Conservation (phyloP, 2,113 vertebrate genomes). For the Columba janthina region DNA sequence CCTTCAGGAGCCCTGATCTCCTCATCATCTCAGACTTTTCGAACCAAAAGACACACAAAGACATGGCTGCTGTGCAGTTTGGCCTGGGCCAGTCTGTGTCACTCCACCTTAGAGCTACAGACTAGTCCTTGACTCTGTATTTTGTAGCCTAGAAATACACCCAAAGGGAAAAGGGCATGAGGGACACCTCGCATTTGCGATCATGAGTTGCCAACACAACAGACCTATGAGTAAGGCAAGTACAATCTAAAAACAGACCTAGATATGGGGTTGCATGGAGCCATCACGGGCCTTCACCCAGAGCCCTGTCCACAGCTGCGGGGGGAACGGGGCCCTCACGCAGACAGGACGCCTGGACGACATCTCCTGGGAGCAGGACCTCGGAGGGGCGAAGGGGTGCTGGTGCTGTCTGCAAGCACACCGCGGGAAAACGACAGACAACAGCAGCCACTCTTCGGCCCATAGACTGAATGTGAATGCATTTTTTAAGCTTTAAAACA, state of each 20-base stretch:
- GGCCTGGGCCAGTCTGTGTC: no score
- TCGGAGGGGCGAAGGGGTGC: fast-evolving
- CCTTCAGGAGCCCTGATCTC: not conserved
- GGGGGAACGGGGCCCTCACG: no score
- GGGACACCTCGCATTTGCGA: not conserved
- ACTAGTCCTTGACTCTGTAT: not conserved
- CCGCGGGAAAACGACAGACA: not conserved
- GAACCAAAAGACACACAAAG: not conserved
- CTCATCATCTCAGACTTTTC: not conserved
- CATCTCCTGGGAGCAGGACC: fast-evolving
- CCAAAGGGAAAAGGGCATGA: fast-evolving
- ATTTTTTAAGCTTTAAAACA: not conserved
- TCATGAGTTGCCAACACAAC: not conserved
- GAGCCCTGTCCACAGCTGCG: not conserved
- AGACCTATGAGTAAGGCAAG: not conserved
- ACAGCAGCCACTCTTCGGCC: not conserved
- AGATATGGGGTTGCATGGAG: not conserved
- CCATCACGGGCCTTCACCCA: not conserved
- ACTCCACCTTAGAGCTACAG: fast-evolving
- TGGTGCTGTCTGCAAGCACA: not conserved
- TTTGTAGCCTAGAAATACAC: not conserved
- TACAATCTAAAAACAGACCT: not conserved
- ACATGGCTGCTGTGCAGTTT: not conserved
- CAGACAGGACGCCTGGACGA: not conserved
- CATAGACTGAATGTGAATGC: not conserved